phyloP scores from a whole-genome alignment of 1,140 invertebrate genomes.

The Archegozetes longisetosus region DNA sequence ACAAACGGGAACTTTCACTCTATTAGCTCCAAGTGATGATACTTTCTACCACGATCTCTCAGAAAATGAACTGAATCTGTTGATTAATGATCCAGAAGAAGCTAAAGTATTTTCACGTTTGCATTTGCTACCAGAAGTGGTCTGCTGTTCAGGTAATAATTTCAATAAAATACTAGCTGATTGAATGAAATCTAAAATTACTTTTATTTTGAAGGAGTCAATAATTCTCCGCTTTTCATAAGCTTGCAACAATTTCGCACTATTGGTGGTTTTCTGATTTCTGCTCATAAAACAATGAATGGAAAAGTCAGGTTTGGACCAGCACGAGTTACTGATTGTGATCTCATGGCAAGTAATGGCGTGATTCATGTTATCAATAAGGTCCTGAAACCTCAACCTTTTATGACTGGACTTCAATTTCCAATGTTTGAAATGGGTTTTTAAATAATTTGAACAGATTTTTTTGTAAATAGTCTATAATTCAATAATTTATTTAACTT shows the following conservation, averaged over 20 bases:
- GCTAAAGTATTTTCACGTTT: slow-evolving; percentile 32
- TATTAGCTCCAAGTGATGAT: slow-evolving; percentile 32
- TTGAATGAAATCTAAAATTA: neutral
- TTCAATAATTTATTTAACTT: too few relatives aligned
- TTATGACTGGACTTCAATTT: too few relatives aligned
- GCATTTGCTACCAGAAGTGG: slow-evolving; percentile 38
- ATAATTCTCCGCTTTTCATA: slow-evolving; percentile 16
- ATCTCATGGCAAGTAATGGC: slow-evolving; percentile 40
- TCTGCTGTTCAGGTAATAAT: slow-evolving; percentile 37
- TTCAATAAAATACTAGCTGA: too few relatives aligned
- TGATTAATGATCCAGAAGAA: slow-evolving; percentile 31
- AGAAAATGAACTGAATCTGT: slow-evolving; percentile 28
- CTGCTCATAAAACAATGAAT: slow-evolving; percentile 33
- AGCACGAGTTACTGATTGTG: slow-evolving; percentile 38
- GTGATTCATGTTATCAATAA: slow-evolving; percentile 40
- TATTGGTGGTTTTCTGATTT: slow-evolving; percentile 29
- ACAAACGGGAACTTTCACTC: slow-evolving; percentile 28
- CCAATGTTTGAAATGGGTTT: too few relatives aligned
- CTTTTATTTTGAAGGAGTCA: slow-evolving; percentile 6
- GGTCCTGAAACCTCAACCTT: slow-evolving; percentile 15
- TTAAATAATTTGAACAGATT: too few relatives aligned
- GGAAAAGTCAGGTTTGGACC: slow-evolving; percentile 37
- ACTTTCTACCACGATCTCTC: slow-evolving; percentile 30
- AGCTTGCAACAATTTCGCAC: slow-evolving; percentile 26
- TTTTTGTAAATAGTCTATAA: too few relatives aligned